Percentiles rank a stretch among this genome's conserved stretches.
Conservation (phyloP, 2,888 invertebrate genomes). For the Diabrotica balteata region DNA sequence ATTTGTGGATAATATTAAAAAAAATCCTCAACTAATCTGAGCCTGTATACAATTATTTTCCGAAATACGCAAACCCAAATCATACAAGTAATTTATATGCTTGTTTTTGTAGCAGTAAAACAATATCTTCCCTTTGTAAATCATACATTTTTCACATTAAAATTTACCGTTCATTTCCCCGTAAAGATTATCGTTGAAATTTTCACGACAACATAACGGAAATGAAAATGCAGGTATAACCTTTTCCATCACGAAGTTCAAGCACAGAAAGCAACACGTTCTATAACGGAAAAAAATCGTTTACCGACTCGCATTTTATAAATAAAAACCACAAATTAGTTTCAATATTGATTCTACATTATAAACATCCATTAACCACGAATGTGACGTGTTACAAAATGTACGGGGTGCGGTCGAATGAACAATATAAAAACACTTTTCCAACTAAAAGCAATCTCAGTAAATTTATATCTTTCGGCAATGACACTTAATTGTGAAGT, state of each 20-base stretch:
- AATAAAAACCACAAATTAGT: conserved; percentile 17
- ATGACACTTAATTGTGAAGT: no score
- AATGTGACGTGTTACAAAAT: background rate
- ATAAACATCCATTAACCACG: conserved; percentile 12
- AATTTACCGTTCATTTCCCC: conserved; percentile 3
- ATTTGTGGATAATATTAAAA: no score
- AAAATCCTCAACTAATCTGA: no score
- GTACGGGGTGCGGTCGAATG: background rate
- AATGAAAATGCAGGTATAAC: conserved; percentile 10
- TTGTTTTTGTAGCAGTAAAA: no score
- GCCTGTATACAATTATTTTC: no score
- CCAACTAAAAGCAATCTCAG: no score
- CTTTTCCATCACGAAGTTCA: background rate
- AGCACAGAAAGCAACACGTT: background rate
- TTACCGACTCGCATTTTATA: conserved; percentile 13
- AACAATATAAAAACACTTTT: no score
- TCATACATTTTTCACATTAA: background rate
- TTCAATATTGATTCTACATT: conserved; percentile 16
- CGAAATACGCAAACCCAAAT: no score
- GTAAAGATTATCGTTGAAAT: conserved; percentile 4
- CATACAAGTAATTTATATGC: no score
- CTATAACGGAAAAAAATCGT: conserved; percentile 4
- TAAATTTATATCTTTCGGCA: no score
- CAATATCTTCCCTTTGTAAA: background rate
- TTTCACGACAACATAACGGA: conserved; percentile 7